Evolutionary conservation across 1,140 invertebrate genomes (phyloP).

Genomic region (Centruroides sculpturatus): DNA sequence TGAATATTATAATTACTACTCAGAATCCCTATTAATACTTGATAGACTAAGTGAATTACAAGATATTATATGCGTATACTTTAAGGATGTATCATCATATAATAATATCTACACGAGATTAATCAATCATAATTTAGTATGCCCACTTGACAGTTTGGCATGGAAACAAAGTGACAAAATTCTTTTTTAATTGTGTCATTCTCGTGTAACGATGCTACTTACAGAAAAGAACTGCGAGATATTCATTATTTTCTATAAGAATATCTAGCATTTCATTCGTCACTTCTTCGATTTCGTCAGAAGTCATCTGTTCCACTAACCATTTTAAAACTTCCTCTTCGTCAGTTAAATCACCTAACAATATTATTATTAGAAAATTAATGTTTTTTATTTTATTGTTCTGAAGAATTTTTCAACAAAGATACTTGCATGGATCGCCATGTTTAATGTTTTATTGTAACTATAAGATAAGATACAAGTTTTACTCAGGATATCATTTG

Average conservation of each 20-base stretch:
- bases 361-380: background rate
- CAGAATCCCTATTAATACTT: no score
- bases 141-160: no score
- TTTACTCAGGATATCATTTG: no score
- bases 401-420: conserved; percentile 36
- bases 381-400: conserved; percentile 60
- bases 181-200: no score
- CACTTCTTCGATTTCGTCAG: conserved; percentile 84
- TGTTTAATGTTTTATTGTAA: conserved; percentile 17
- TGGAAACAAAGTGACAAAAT: no score
- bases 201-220: conserved; percentile 30
- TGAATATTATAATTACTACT: no score
- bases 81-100: no score
- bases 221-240: conserved; percentile 84
- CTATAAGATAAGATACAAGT: no score
- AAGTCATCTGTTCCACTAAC: conserved; percentile 37
- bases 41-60: no score
- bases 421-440: conserved; percentile 22
- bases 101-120: no score
- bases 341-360: conserved; percentile 20
- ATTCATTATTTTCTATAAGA: conserved; percentile 78
- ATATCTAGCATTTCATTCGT: conserved; percentile 51
- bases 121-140: no score
- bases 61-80: no score
- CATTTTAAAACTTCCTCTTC: conserved; percentile 24